Evolutionary conservation across 1,140 invertebrate species (phyloP), one percentile per base, ranked within the genome.

Genomic region (Thalassaphorura encarpata): DNA sequence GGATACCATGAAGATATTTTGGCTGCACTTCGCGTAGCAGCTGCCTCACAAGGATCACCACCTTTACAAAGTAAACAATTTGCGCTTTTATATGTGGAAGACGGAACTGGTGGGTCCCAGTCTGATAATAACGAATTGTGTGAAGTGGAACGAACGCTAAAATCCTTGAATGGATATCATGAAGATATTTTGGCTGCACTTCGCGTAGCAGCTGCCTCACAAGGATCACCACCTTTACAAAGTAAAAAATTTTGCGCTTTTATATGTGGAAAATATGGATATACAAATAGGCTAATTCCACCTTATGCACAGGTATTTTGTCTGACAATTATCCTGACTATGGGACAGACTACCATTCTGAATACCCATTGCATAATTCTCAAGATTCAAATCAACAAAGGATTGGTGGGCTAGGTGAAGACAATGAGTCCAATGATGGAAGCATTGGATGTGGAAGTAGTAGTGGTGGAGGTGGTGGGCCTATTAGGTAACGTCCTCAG

Each of bases 1-100:
- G 89, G 89, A 2, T 95, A 94, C 70, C 89, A 92, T 67, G 89
- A 92, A 64, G 87, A 91, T 64, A 87, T 95, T 62, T 75, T 95
- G 43, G 87, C 90, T 68, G 88, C 87, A 11, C 68, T 95, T 61
- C 80, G 87, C 42, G 85, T 80, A 55, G 88, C 87, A 1, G 85
- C 85, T 16, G 78, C 76, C 2, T 84, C 87, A 64, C 77, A 39
- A 21, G 83, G 5, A 79, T 28, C 62, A 57, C 31, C 60, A 61
- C 48, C 65, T 52, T n/a, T n/a, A n/a, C 59, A 56, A 28, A n/a
- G n/a, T n/a, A n/a, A n/a, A n/a, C n/a, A n/a, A n/a, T n/a, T n/a
- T n/a, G n/a, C n/a, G n/a, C n/a, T n/a, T n/a, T n/a, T n/a, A n/a
- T 83, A 83, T 69, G 74, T 60, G 73, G 77, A 77, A 18, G 83